Evolutionary conservation across 2,113 vertebrate genomes (phyloP), one percentile per base, ranked within the genome.

Genomic region (Chaetops frenatus): DNA sequence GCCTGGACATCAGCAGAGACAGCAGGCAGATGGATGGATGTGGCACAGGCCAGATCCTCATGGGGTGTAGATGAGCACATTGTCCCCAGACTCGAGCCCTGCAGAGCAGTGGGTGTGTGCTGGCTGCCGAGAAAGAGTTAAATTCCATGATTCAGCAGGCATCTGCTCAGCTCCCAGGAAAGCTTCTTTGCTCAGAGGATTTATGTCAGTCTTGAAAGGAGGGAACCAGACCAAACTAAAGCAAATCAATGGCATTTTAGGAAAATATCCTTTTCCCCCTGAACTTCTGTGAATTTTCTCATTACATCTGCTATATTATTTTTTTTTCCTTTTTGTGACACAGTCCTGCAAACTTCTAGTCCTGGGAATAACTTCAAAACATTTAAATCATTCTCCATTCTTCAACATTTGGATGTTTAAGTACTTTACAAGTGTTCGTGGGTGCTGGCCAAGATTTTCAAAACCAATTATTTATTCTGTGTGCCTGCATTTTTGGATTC

Each of bases 81-180:
- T 6, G 2, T 17, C 23, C 48, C 65, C 38, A 40, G n/a, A 15
- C 2, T 29, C 4, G 9, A 1, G 1, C 11, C n/a, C 58, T 47
- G 24, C 38, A 28, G 48, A 42, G 35, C 47, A 29, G 4, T 3
- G 20, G 14, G 10, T 40, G 23, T 11, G 61, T 16, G 17, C 73
- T 84, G 80, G 83, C 61, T 81, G 1, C 70, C 0, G 0, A 42
- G 77, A 81, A 90, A 81, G 74, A 40, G 93, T 94, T 91, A 95
- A 94, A 95, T 73, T 76, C 74, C 53, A 54, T 92, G 94, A 94
- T 91, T 95, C 81, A 91, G 90, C 87, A 96, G 62, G 77, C 87
- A 81, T 88, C 78, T 95, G 79, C 58, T 91, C 2, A 0, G 33
- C 79, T 93, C 78, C 53, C 84, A 85, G 82, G 72, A 94, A 92